Conservation (phyloP, 2,113 vertebrate species). For the Butorides virescens region DNA sequence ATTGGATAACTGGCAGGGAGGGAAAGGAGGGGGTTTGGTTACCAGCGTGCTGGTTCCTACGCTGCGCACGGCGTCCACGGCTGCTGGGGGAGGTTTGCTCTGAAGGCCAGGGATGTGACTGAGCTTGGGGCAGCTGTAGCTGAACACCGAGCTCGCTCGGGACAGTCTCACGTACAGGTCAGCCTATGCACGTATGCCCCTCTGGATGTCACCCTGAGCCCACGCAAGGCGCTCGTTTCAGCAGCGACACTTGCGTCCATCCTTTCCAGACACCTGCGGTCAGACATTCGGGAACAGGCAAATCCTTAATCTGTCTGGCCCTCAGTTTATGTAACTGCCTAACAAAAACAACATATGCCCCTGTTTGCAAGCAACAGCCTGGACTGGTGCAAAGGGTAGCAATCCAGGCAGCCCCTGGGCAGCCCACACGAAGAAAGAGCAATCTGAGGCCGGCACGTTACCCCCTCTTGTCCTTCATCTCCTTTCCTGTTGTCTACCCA, state of each 20-base stretch:
- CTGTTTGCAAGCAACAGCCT: neutral
- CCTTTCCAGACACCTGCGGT: neutral
- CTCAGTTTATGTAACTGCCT: slow-evolving; percentile 30
- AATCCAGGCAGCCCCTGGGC: neutral
- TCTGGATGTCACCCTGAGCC: slow-evolving; percentile 31
- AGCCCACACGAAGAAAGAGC: neutral
- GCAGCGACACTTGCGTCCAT: neutral
- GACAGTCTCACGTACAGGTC: neutral
- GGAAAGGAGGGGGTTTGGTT: neutral
- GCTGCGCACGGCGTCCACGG: neutral
- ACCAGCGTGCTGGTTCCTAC: neutral
- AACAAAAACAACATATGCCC: neutral
- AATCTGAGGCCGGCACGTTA: fast-evolving
- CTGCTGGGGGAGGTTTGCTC: neutral
- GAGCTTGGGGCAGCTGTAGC: neutral
- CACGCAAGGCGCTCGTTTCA: neutral
- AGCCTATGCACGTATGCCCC: neutral
- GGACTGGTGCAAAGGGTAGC: neutral
- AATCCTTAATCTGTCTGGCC: slow-evolving; percentile 54
- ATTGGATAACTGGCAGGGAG: neutral
- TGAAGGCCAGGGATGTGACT: neutral
- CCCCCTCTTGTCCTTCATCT: neutral
- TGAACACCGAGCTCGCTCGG: neutral
- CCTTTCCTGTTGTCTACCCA: neutral
- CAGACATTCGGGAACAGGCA: slow-evolving; percentile 19